phyloP scores from a whole-genome alignment of 2,113 vertebrate genomes.

The Hippocampus abdominalis region DNA sequence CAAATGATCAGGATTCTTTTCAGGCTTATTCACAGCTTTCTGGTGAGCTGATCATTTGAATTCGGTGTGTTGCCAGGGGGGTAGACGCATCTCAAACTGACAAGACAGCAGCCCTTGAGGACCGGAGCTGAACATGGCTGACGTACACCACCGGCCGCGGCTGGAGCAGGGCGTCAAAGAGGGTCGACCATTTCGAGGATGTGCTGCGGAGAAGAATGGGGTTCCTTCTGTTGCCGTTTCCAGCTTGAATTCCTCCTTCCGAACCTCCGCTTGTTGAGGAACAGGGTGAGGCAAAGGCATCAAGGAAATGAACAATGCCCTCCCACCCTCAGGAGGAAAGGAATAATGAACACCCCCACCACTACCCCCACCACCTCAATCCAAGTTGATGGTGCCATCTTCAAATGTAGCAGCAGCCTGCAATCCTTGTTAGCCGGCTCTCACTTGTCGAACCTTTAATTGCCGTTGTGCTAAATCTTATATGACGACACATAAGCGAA shows the following conservation, averaged over 20 bases:
- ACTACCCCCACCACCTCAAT: slow-evolving; percentile 12
- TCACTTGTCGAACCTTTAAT: slow-evolving; percentile 35
- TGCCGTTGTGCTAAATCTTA: background rate
- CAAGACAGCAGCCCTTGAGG: background rate
- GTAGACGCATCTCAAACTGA: background rate
- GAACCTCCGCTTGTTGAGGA: background rate
- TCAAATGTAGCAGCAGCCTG: slow-evolving; percentile 41
- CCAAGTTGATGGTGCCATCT: slow-evolving; percentile 46
- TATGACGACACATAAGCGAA: background rate
- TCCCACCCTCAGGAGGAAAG: slow-evolving; percentile 23
- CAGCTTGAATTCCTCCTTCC: background rate
- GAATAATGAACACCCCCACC: slow-evolving; percentile 35
- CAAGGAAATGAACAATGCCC: slow-evolving; percentile 61
- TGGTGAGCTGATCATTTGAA: too few species aligned
- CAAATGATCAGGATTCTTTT: too few species aligned
- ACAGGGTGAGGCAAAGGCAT: slow-evolving; percentile 18
- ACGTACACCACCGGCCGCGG: background rate
- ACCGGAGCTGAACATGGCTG: too few species aligned
- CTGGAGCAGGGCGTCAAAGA: background rate
- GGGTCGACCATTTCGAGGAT: background rate
- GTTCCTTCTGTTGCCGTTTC: background rate
- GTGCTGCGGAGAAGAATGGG: too few species aligned
- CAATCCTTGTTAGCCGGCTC: slow-evolving; percentile 27
- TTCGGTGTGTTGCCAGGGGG: too few species aligned
- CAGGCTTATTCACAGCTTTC: too few species aligned